These are phyloP conservation scores for Apis cerana DNA, from an alignment of 1,140 invertebrate species.

Conservation along the genomic window DNA sequence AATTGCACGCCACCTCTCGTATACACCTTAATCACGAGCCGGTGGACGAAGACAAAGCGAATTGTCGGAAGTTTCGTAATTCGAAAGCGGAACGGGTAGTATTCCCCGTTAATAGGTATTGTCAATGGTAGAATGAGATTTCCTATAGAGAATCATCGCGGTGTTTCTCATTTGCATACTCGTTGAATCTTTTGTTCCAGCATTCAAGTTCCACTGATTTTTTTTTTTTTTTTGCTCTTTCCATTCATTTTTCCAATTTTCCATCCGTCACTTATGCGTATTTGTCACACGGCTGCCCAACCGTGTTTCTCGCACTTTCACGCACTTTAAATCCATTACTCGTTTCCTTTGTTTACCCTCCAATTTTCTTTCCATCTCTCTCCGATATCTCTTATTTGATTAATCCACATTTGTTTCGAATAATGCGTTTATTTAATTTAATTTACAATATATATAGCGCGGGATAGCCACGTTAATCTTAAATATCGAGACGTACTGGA, in stretches of 20 bases:
- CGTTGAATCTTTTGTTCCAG: conserved; percentile 1
- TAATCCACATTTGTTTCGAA: too few species aligned
- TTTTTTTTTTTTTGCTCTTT: background rate
- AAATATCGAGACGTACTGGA: too few species aligned
- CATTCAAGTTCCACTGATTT: background rate
- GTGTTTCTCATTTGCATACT: background rate
- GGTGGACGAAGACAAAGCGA: conserved; percentile 13
- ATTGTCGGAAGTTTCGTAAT: conserved; percentile 60
- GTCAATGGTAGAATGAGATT: conserved; percentile 50
- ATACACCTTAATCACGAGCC: conserved; percentile 32
- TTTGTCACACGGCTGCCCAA: background rate
- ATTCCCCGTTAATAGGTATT: conserved; percentile 54
- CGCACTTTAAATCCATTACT: conserved; percentile 3
- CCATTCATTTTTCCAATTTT: background rate
- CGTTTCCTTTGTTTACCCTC: background rate
- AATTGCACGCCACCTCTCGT: conserved; percentile 43
- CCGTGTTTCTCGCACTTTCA: background rate
- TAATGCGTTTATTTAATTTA: too few species aligned
- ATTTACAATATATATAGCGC: too few species aligned
- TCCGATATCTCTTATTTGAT: too few species aligned
- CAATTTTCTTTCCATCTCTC: too few species aligned
- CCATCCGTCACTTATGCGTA: background rate
- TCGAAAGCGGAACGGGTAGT: conserved; percentile 56
- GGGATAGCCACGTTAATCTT: too few species aligned
- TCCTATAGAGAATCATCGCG: conserved; percentile 16